phyloP scores from a whole-genome alignment of 2,797 vertebrate genomes.

The Sebastolobus alascanus region DNA sequence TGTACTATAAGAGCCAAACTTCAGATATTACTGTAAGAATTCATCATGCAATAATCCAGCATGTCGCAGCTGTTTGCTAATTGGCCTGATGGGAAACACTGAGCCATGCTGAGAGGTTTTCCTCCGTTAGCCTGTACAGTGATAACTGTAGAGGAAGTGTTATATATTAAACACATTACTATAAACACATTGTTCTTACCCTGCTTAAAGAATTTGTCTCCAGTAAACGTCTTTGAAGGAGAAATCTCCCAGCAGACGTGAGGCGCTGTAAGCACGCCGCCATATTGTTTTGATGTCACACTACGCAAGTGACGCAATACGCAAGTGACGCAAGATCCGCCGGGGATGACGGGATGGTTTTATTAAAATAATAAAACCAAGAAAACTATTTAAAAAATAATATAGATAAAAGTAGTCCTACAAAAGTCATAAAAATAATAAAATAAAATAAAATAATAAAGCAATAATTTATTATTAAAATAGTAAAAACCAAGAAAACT shows the following conservation, averaged over 20 bases:
- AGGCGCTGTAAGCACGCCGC: constrained; percentile 77
- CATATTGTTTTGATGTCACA: constrained; percentile 77
- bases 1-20: fast-evolving
- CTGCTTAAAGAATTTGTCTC: constrained; percentile 47
- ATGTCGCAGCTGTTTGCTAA: too few species aligned
- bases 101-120: not conserved
- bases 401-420: not conserved
- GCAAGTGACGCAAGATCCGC: constrained; percentile 33
- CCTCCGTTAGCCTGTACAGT: fast-evolving
- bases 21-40: not conserved
- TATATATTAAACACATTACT: fast-evolving
- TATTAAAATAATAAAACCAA: constrained; percentile 21
- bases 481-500: not conserved
- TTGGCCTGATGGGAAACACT: constrained; percentile 2
- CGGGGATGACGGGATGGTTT: not conserved
- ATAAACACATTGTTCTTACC: constrained; percentile 59
- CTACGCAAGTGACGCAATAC: constrained; percentile 15
- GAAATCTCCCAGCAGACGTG: constrained; percentile 60
- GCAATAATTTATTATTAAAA: too few species aligned
- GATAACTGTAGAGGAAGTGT: fast-evolving
- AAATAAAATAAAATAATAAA: too few species aligned
- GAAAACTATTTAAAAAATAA: not conserved
- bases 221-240: constrained; percentile 67
- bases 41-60: too few species aligned
- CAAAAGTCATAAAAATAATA: not conserved